Evolutionary conservation across 2,888 invertebrate genomes (phyloP).

Genomic region (Sarcophaga subvicina): DNA sequence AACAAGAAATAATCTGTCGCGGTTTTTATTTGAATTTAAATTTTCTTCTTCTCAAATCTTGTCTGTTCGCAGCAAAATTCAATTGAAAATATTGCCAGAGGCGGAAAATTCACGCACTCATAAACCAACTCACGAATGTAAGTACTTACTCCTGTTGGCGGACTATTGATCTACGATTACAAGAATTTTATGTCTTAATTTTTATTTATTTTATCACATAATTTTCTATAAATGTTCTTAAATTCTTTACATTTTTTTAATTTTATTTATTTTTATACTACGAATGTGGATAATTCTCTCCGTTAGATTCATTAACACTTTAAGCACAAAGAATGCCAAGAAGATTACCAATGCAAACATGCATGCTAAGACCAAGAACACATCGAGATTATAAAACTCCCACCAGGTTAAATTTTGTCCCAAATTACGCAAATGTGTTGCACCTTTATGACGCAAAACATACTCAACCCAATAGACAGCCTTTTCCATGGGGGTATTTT

Average conservation of each 20-base stretch:
- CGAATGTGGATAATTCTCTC: neutral
- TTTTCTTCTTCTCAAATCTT: no score
- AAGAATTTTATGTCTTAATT: no score
- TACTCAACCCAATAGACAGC: conserved; percentile 56
- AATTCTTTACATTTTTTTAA: neutral
- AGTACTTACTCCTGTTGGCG: no score
- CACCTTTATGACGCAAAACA: conserved; percentile 49
- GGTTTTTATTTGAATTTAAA: no score
- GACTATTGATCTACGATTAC: no score
- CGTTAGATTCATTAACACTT: neutral
- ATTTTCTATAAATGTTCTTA: neutral
- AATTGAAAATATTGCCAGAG: no score
- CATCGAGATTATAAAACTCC: conserved; percentile 41
- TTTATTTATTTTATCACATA: no score
- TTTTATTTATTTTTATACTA: neutral
- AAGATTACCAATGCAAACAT: neutral
- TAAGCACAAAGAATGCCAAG: conserved; percentile 9
- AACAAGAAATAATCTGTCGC: no score
- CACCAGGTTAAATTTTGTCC: conserved; percentile 30
- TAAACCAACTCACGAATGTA: no score
- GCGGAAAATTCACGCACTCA: no score
- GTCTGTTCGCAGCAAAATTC: no score
- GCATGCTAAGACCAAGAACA: neutral
- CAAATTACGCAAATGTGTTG: conserved; percentile 38
- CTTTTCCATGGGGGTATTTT: conserved; percentile 25